A percentile compares a stretch with the other conserved stretches of the same genome.
phyloP scores from a whole-genome alignment of 2,113 vertebrate species.

The Lagopus muta region DNA sequence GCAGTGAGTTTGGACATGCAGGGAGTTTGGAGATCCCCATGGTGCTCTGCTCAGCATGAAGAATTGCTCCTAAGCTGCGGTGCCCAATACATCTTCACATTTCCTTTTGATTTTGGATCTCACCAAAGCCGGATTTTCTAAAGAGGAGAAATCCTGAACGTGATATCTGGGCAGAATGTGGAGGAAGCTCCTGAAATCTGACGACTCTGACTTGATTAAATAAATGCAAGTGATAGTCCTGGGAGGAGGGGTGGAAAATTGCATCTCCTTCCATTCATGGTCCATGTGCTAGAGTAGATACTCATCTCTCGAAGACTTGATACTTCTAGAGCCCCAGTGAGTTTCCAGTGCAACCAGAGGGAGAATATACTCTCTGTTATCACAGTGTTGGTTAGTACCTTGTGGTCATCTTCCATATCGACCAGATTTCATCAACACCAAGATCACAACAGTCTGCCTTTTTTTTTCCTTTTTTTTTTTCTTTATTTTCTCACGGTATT shows the following conservation, averaged over 20 bases:
- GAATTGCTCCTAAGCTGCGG: neutral
- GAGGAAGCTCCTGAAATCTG: constrained; percentile 13
- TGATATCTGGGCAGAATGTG: neutral
- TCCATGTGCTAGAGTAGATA: constrained; percentile 18
- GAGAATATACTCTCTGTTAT: neutral
- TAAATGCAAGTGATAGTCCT: constrained; percentile 7
- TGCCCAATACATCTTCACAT: neutral
- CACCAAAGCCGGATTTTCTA: neutral
- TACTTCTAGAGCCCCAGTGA: constrained; percentile 20
- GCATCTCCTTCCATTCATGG: neutral
- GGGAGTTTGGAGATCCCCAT: neutral
- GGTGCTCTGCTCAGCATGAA: neutral
- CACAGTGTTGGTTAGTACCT: neutral
- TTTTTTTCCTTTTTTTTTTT: neutral
- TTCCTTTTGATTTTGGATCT: neutral
- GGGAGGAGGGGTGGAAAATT: neutral
- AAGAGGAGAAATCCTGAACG: neutral
- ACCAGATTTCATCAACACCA: neutral
- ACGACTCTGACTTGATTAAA: neutral
- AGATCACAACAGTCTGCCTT: neutral
- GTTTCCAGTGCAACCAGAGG: constrained; percentile 6
- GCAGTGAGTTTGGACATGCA: neutral
- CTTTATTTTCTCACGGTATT: neutral
- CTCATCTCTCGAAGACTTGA: neutral
- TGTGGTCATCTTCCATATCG: neutral